Evolutionary conservation across 2,888 invertebrate genomes (phyloP), one percentile per base, ranked within the genome.

Genomic region (Zaprionus bogoriensis): DNA sequence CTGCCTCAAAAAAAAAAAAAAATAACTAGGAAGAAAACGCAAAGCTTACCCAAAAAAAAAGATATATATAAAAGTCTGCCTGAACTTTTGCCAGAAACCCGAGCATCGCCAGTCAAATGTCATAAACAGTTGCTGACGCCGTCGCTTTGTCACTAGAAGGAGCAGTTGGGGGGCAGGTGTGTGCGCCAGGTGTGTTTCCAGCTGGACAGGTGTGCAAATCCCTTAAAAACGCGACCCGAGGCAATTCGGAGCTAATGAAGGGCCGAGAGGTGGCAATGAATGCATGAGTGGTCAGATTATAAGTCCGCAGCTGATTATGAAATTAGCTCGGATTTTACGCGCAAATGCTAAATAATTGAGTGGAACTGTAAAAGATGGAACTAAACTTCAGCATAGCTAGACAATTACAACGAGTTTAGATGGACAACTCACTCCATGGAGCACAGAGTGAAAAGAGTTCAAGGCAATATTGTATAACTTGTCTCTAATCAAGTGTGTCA

Each of bases 401-500:
- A n/a, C n/a, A n/a, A n/a, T n/a, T n/a, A n/a, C n/a, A n/a, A n/a
- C n/a, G n/a, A n/a, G n/a, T n/a, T n/a, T n/a, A n/a, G n/a, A n/a
- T n/a, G n/a, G n/a, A n/a, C n/a, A n/a, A n/a, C n/a, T n/a, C 27
- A 10, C 10, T 27, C 12, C 4, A n/a, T n/a, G n/a, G n/a, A n/a
- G 12, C 1, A 36, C 2, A 36, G 2, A 14, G 7, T 5, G 17
- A n/a, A 9, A 23, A 45, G n/a, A 28, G 28, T 28, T 28, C 5
- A 17, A 5, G 19, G 19, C 28, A 28, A 45, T 19, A 45, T 28
- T 28, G 27, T 27, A 19, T 28, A 23, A 14, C 12, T 36, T 48
- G 51, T 23, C 45, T 47, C 38, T 46, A 74, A 63, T 71, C 58
- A 69, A 54, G 54, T 46, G 52, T 52, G 52, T 70, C 71, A 69